Base-by-base conservation (phyloP, 2,113 vertebrate species). In the Chaetura pelagica region DNA sequence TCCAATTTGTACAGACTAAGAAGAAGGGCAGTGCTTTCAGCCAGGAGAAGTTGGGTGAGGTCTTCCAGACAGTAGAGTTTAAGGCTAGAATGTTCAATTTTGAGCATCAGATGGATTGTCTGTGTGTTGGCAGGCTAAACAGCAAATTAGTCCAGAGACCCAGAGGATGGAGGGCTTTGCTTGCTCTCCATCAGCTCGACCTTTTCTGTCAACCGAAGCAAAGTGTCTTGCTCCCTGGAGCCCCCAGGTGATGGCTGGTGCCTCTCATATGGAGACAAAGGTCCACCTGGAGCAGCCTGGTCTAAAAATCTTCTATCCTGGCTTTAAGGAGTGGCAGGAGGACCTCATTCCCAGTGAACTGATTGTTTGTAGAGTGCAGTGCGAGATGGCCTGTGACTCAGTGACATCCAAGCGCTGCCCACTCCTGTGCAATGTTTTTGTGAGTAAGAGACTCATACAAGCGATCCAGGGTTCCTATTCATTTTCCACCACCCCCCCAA, bases 391-490 rank as follows among this genome's bases (percentile, higher is more conserved):
- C 32, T 3, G 0, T 49, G 80, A 80, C 71, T 64, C 69, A 26
- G 26, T 54, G 71, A 73, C 77, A 55, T 51, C 32, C 87, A 73
- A 73, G 84, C 52, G 16, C 48, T 78, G 61, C 81, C 71, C 77
- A 29, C 69, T 72, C 49, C 30, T 0, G 1, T 85, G 74, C 48
- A 57, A 76, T 15, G n/a, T 15, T 74, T 42, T 49, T 72, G 64
- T 91, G 85, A 92, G 57, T 84, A 82, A 78, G 46, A 90, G 79
- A 48, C 88, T 86, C 83, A 51, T 19, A 69, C 26, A 66, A 87
- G 35, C 42, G 59, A 67, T 73, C 78, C 46, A 22, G 5, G 4
- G 29, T 73, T 93, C 79, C 78, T 84, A 82, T 73, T 91, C 13
- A 67, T 85, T 88, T 91, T 62, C 58, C 66, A 67, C 19, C 75